Evolutionary conservation across 2,888 invertebrate genomes (phyloP).

Genomic region (Coenonympha arcania): DNA sequence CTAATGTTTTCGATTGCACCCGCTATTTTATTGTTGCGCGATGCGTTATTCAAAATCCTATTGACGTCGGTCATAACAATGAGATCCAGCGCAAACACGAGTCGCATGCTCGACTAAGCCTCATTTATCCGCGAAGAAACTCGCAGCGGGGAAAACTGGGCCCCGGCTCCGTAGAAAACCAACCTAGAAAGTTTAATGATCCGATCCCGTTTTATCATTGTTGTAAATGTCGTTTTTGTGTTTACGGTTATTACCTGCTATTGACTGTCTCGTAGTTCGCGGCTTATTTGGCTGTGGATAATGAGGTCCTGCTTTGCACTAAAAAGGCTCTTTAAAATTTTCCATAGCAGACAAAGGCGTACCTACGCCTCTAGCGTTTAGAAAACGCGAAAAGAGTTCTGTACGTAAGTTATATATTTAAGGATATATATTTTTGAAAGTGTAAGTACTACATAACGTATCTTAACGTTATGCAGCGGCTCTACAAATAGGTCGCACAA

Average conservation of each 20-base stretch:
- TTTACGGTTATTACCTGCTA: constrained; percentile 4
- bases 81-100: constrained; percentile 5
- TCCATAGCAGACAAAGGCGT: too few relatives aligned
- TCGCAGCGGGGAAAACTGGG: constrained; percentile 25
- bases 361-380: too few relatives aligned
- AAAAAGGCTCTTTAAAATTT: too few relatives aligned
- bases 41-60: background rate
- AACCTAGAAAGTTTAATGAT: constrained; percentile 39
- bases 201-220: constrained; percentile 39
- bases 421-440: too few relatives aligned
- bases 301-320: too few relatives aligned
- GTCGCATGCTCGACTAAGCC: constrained; percentile 14
- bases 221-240: constrained; percentile 24
- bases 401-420: too few relatives aligned
- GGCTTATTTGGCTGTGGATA: too few relatives aligned
- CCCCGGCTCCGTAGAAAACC: constrained; percentile 26
- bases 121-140: constrained; percentile 31
- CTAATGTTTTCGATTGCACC: too few relatives aligned
- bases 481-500: too few relatives aligned
- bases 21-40: background rate
- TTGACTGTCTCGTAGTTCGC: constrained; percentile 33
- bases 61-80: constrained; percentile 12
- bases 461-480: too few relatives aligned
- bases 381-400: too few relatives aligned
- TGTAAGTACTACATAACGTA: too few relatives aligned